Percentiles rank a stretch among this genome's conserved stretches.
Conservation (phyloP, 2,888 invertebrate genomes). For the Agrilus cyanescens region DNA sequence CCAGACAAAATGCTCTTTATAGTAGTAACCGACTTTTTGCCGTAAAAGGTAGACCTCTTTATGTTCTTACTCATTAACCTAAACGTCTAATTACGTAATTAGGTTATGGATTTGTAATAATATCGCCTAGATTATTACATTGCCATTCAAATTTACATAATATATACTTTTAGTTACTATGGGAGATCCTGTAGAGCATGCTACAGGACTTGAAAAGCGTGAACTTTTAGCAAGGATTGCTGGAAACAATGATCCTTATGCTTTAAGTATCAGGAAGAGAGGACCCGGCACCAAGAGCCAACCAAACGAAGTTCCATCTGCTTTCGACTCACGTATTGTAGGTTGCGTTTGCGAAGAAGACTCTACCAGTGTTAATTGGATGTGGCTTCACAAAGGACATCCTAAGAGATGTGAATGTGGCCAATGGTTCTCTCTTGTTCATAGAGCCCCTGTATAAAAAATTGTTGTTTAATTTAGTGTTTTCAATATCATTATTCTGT, state of each 20-base stretch:
- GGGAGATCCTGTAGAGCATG: conserved; percentile 84
- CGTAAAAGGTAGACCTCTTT: conserved; percentile 47
- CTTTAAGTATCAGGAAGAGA: conserved; percentile 72
- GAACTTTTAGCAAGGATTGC: conserved; percentile 76
- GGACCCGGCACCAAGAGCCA: conserved; percentile 67
- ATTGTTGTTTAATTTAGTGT: too few species aligned
- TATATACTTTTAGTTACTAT: conserved; percentile 46
- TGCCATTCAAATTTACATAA: neutral
- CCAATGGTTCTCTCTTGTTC: conserved; percentile 87
- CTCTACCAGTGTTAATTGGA: conserved; percentile 79
- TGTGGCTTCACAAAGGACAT: conserved; percentile 86
- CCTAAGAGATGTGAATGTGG: conserved; percentile 93
- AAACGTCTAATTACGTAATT: conserved; percentile 31
- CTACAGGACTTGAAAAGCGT: conserved; percentile 85
- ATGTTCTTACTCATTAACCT: conserved; percentile 7
- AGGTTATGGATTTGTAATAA: neutral
- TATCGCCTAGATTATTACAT: neutral
- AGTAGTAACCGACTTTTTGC: conserved; percentile 45
- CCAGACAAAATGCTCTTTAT: conserved; percentile 51
- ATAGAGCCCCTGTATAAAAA: conserved; percentile 57
- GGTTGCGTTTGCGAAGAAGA: conserved; percentile 97
- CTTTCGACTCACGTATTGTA: conserved; percentile 78
- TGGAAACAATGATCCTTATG: conserved; percentile 81
- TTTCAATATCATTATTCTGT: too few species aligned
- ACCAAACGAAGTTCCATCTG: conserved; percentile 85